A percentile compares a stretch with the other conserved stretches of the same genome.
Evolutionary conservation across 2,797 vertebrate species (phyloP).

Genomic region (Alfaro cultratus): DNA sequence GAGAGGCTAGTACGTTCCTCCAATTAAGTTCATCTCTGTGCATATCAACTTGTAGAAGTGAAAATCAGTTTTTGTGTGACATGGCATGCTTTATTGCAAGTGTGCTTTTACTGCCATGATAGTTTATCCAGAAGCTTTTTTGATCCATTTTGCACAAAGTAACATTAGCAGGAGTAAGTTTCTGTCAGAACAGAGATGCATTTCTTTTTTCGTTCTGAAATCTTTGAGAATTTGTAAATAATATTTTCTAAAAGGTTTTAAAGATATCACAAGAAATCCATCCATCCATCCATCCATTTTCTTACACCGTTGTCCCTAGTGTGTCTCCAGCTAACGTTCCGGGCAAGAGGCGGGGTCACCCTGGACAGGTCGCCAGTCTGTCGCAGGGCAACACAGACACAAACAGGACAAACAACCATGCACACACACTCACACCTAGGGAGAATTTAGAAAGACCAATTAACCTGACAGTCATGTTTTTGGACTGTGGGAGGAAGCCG

Average conservation of each 20-base stretch:
- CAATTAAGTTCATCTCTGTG: constrained; percentile 64
- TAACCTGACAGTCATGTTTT: too few relatives aligned
- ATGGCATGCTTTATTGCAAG: constrained; percentile 38
- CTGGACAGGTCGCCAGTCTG: too few relatives aligned
- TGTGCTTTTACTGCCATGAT: constrained; percentile 26
- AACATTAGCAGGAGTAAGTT: not conserved
- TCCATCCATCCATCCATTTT: too few relatives aligned
- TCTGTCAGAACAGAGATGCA: constrained; percentile 15
- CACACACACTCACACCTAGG: too few relatives aligned
- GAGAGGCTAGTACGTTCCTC: constrained; percentile 91
- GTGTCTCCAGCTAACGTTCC: too few relatives aligned
- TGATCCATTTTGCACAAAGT: constrained; percentile 24
- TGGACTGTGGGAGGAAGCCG: too few relatives aligned
- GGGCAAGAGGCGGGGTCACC: too few relatives aligned
- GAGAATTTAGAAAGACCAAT: too few relatives aligned
- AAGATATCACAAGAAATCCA: not conserved
- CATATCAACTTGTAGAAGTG: not conserved
- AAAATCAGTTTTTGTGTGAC: constrained; percentile 19
- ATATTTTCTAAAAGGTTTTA: constrained; percentile 11
- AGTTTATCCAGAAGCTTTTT: constrained; percentile 27
- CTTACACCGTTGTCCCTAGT: too few relatives aligned
- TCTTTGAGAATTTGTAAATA: not conserved
- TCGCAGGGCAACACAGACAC: too few relatives aligned
- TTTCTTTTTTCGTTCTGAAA: not conserved
- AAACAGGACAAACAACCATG: too few relatives aligned